phyloP scores from a whole-genome alignment of 1,140 invertebrate genomes.

The Rhopalosiphum padi region DNA sequence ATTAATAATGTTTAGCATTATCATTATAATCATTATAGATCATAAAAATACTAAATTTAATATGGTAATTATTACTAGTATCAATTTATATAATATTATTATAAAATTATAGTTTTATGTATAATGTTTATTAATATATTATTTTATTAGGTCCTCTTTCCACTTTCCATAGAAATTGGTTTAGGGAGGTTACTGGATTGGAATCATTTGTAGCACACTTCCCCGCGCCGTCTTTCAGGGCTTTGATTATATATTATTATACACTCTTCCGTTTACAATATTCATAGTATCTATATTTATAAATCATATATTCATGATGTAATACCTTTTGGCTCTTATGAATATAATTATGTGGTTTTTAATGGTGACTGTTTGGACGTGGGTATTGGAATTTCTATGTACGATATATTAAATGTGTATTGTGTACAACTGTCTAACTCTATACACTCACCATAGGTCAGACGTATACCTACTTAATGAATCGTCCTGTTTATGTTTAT shows the following conservation, averaged over 20 bases:
- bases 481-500: neutral
- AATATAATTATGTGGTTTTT: neutral
- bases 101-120: neutral
- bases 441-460: neutral
- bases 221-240: neutral
- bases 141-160: neutral
- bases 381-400: neutral
- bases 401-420: neutral
- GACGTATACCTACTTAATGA: neutral
- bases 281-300: neutral
- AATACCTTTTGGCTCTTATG: neutral
- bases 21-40: neutral
- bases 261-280: neutral
- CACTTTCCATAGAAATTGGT: neutral
- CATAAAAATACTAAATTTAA: neutral
- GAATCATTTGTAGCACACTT: neutral
- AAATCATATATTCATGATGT: neutral
- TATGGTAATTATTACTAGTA: neutral
- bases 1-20: neutral
- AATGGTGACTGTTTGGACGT: neutral
- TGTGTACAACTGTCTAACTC: neutral
- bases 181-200: neutral
- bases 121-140: neutral
- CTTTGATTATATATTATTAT: neutral
- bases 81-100: no score